Conservation (phyloP, 2,113 vertebrate genomes). For the Hippocampus zosterae region DNA sequence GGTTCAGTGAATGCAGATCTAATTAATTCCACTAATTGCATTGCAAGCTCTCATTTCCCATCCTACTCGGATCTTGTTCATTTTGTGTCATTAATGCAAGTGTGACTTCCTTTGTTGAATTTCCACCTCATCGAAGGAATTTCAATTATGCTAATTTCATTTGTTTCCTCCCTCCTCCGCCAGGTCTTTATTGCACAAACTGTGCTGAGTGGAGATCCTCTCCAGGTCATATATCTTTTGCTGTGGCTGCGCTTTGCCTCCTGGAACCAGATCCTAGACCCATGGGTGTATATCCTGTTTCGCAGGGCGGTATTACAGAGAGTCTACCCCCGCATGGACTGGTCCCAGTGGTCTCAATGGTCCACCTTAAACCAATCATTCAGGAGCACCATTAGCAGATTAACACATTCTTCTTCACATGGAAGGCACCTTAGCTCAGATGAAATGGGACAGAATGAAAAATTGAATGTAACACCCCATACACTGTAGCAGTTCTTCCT, state of each 20-base stretch:
- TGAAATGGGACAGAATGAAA: not conserved
- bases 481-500: slow-evolving; percentile 5
- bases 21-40: not conserved
- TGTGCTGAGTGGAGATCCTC: slow-evolving; percentile 56
- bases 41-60: not conserved
- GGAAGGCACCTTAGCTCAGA: not conserved
- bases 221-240: slow-evolving; percentile 62
- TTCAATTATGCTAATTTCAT: not conserved
- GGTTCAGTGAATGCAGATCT: not conserved
- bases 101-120: not conserved
- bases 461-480: not conserved
- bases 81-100: not conserved
- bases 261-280: slow-evolving; percentile 96
- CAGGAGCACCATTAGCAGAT: slow-evolving; percentile 67
- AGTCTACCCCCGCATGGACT: slow-evolving; percentile 73
- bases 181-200: slow-evolving; percentile 85
- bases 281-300: slow-evolving; percentile 96
- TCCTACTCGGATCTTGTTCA: not conserved
- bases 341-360: slow-evolving; percentile 69
- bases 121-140: not conserved
- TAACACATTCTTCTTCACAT: slow-evolving; percentile 53
- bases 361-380: slow-evolving; percentile 65
- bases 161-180: not conserved
- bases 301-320: slow-evolving; percentile 81
- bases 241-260: slow-evolving; percentile 89